A percentile compares a stretch with the other conserved stretches of the same genome.
Conservation (phyloP, 1,140 invertebrate genomes). For the Penaeus japonicus region DNA sequence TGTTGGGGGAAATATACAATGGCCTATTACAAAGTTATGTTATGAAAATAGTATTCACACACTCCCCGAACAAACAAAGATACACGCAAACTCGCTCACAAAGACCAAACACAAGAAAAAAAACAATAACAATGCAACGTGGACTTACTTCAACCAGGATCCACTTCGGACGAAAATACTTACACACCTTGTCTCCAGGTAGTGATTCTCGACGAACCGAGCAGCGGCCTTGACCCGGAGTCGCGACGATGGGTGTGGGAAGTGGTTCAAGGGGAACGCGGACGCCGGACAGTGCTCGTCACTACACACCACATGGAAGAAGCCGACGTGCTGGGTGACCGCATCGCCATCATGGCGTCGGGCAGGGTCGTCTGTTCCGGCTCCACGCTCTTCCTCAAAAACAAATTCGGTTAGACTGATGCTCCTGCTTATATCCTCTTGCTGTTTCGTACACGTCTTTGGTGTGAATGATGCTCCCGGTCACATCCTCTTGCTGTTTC, state of each 20-base stretch:
- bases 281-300: conserved; percentile 72
- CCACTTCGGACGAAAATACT: background rate
- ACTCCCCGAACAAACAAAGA: too few species aligned
- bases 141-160: background rate
- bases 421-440: too few species aligned
- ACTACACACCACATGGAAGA: conserved; percentile 73
- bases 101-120: too few species aligned
- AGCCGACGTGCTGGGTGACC: conserved; percentile 72
- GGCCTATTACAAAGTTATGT: too few species aligned
- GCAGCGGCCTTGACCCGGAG: conserved; percentile 70
- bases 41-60: too few species aligned
- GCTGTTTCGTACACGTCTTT: too few species aligned
- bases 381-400: conserved; percentile 73
- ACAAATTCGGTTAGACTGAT: conserved; percentile 67
- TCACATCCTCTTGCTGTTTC: background rate
- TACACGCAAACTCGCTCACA: too few species aligned
- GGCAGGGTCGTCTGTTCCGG: conserved; percentile 73
- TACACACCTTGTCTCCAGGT: conserved; percentile 60
- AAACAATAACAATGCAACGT: background rate
- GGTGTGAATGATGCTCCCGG: background rate
- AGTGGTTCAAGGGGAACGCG: conserved; percentile 60
- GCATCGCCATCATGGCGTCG: conserved; percentile 75
- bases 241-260: conserved; percentile 73
- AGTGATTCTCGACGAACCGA: conserved; percentile 68
- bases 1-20: too few species aligned